phyloP scores from a whole-genome alignment of 2,888 invertebrate species.

The Argyresthia goedartella region DNA sequence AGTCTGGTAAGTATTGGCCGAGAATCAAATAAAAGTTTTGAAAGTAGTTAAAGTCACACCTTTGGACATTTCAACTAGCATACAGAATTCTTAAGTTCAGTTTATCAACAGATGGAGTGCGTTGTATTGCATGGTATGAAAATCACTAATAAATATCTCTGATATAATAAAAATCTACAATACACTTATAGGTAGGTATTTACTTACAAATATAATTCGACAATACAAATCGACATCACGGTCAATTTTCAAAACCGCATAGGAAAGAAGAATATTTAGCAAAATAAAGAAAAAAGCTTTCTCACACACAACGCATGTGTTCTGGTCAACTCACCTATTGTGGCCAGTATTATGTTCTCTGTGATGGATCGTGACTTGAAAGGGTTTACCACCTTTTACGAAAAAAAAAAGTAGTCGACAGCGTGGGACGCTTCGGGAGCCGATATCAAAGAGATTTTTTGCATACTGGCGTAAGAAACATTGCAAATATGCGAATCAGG shows the following conservation, averaged over 20 bases:
- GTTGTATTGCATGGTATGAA: no score
- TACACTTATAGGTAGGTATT: no score
- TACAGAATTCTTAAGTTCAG: no score
- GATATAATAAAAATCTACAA: no score
- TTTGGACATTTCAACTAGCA: no score
- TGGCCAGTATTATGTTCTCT: constrained; percentile 38
- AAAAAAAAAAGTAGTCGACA: constrained; percentile 42
- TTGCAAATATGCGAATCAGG: background rate
- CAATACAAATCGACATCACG: no score
- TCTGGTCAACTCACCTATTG: constrained; percentile 64
- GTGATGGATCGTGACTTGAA: constrained; percentile 34
- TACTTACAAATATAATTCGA: no score
- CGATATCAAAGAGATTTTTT: background rate
- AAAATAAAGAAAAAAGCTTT: constrained; percentile 11
- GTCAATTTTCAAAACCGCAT: background rate
- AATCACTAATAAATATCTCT: no score
- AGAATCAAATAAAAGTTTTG: no score
- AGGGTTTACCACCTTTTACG: constrained; percentile 54
- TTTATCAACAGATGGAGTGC: no score
- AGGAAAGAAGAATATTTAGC: background rate
- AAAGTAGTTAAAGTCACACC: no score
- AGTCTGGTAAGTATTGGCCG: no score
- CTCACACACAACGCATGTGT: constrained; percentile 39
- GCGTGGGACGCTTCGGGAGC: constrained; percentile 42
- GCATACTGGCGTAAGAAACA: background rate